Base-by-base conservation (phyloP, 2,888 invertebrate species). In the Ecliptopera silaceata region DNA sequence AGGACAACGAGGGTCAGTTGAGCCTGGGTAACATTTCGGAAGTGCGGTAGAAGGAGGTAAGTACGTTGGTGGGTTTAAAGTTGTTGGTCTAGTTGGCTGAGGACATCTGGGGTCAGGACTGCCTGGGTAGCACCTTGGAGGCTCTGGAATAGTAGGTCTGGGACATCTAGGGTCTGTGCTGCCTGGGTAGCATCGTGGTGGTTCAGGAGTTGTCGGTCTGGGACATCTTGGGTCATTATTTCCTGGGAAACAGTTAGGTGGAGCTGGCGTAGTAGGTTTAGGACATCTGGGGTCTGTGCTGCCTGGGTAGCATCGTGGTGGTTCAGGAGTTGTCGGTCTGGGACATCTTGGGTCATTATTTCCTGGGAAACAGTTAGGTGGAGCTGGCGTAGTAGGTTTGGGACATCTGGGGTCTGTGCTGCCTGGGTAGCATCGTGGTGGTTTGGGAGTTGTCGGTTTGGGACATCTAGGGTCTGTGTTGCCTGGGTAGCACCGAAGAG, bases 181-280 rank as follows among this genome's bases (percentile, higher is more conserved):
- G 0, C 85, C 83, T 1, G 83, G 82, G 70, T 75, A 83, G 29
- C 82, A 81, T 1, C 53, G 56, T 18, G 75, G 72, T 11, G 71
- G 60, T 0, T 36, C 53, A 1, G 61, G 63, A 67, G 83, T 63
- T 65, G 68, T 61, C 46, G 64, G 70, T 51, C 49, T 56, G 34
- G 56, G 65, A 13, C 64, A 79, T 20, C 72, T 51, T 1, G 72
- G 72, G 63, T 80, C 78, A 4, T 52, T 53, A 15, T 49, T 56
- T 0, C 66, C 67, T 18, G 67, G 64, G 59, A 50, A 68, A 46
- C 69, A 64, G 53, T 62, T 53, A 61, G 77, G 64, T 68, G 36
- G 36, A 3, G 13, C 61, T 58, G 71, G 77, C 0, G 69, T 67
- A 0, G 69, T 66, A 0, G 68, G 73, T 49, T 62, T 64, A 0